Conservation (phyloP, 2,113 vertebrate genomes). For the Tenebrosternarchus preto region DNA sequence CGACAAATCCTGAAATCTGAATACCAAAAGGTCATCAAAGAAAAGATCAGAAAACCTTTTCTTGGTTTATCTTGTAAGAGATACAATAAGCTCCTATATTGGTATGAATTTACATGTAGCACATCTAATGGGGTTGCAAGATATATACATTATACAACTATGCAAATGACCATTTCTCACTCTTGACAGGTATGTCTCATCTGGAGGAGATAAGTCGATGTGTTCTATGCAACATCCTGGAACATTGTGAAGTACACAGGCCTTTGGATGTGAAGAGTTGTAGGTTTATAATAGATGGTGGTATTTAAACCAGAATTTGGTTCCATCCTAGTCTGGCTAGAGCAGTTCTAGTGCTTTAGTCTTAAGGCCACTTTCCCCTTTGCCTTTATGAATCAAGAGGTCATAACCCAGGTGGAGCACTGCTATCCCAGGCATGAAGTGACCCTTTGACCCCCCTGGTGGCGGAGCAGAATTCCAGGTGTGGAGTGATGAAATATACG, state of each 20-base stretch:
- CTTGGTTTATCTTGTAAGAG: constrained; percentile 47
- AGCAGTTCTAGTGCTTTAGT: constrained; percentile 34
- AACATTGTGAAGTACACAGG: no score
- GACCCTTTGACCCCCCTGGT: constrained; percentile 69
- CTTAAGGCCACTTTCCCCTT: constrained; percentile 36
- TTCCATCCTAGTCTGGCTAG: constrained; percentile 47
- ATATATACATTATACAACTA: no score
- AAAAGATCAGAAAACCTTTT: no score
- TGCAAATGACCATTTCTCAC: no score
- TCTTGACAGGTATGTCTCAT: no score
- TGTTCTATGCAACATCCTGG: no score
- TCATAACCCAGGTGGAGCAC: constrained; percentile 69
- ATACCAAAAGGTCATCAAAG: no score
- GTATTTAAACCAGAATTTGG: constrained; percentile 12
- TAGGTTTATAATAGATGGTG: constrained; percentile 38
- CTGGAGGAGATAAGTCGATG: no score
- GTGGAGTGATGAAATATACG: constrained; percentile 65
- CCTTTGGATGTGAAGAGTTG: no score
- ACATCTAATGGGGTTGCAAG: no score
- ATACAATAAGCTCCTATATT: constrained; percentile 48
- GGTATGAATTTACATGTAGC: no score
- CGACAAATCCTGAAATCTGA: no score
- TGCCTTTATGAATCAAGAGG: constrained; percentile 54
- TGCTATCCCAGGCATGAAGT: constrained; percentile 64
- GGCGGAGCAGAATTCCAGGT: constrained; percentile 74